Percentiles rank a stretch among this genome's conserved stretches.
Conservation (phyloP, 2,113 vertebrate genomes). For the Candoia aspera region DNA sequence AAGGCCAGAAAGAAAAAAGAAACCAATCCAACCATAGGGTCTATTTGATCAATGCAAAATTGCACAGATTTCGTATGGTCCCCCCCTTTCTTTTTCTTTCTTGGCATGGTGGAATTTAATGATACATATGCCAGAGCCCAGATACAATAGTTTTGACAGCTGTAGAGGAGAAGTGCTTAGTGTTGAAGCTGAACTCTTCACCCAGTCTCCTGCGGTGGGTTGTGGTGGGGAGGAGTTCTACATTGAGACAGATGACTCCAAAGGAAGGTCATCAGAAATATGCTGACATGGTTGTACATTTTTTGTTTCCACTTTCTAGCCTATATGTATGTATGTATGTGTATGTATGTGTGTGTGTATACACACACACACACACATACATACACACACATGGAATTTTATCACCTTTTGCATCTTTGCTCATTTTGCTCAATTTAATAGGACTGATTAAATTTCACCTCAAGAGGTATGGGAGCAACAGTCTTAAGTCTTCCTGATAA, state of each 20-base stretch:
- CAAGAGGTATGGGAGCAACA: constrained; percentile 26
- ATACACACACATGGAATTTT: no score
- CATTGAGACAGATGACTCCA: constrained; percentile 43
- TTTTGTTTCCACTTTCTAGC: not conserved
- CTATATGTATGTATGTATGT: not conserved
- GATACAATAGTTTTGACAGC: constrained; percentile 49
- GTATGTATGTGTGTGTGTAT: no score
- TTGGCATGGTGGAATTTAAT: constrained; percentile 20
- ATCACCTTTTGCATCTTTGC: constrained; percentile 50
- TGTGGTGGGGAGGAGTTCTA: constrained; percentile 16
- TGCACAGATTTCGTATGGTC: not conserved
- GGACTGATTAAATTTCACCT: constrained; percentile 48
- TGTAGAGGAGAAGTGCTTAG: constrained; percentile 11
- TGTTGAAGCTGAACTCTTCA: constrained; percentile 45
- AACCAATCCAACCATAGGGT: not conserved
- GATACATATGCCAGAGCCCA: constrained; percentile 19
- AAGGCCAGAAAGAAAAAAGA: not conserved
- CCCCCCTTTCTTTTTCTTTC: constrained; percentile 14
- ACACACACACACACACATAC: no score
- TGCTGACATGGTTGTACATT: constrained; percentile 14
- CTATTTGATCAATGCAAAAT: fast-evolving
- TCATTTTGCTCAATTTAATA: constrained; percentile 39
- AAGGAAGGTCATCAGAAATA: constrained; percentile 45
- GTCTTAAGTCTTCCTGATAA: constrained; percentile 25
- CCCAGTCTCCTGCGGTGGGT: fast-evolving